These are phyloP conservation scores for Rhagonycha lutea DNA, from an alignment of 2,888 invertebrate genomes.

Conservation along the genomic window DNA sequence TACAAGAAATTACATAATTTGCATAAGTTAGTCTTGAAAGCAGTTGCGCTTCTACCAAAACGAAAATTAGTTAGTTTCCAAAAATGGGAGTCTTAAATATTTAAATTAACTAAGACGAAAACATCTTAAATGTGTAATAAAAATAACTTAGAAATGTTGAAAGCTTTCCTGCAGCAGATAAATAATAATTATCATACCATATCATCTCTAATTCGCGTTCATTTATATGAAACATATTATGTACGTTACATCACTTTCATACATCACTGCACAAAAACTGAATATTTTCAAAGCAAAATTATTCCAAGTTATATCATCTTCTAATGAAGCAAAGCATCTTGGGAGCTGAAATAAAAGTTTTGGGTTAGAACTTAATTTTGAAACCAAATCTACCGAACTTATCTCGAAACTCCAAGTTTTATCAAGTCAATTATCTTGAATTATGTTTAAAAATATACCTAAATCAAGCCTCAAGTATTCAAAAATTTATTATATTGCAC, in stretches of 20 bases:
- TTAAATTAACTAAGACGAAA: not conserved
- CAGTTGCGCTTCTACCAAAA: not conserved
- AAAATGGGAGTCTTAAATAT: not conserved
- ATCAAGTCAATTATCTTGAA: not conserved
- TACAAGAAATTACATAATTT: not conserved
- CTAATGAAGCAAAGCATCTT: not conserved
- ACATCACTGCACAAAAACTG: not conserved
- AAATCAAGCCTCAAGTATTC: too few species aligned
- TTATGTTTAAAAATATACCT: too few species aligned
- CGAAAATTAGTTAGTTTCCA: not conserved
- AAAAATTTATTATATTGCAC: too few species aligned
- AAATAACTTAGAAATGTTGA: not conserved
- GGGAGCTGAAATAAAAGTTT: not conserved
- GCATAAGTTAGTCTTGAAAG: not conserved
- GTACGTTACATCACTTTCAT: not conserved
- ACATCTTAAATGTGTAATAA: not conserved
- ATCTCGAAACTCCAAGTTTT: not conserved
- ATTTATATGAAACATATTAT: not conserved
- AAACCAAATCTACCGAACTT: too few species aligned
- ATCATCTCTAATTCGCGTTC: not conserved
- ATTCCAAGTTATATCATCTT: not conserved
- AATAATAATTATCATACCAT: not conserved
- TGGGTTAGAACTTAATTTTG: not conserved
- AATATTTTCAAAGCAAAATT: not conserved
- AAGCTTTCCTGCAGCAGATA: not conserved